These are phyloP conservation scores for Anodontia alba DNA, from an alignment of 2,888 invertebrate species.

Conservation along the genomic window DNA sequence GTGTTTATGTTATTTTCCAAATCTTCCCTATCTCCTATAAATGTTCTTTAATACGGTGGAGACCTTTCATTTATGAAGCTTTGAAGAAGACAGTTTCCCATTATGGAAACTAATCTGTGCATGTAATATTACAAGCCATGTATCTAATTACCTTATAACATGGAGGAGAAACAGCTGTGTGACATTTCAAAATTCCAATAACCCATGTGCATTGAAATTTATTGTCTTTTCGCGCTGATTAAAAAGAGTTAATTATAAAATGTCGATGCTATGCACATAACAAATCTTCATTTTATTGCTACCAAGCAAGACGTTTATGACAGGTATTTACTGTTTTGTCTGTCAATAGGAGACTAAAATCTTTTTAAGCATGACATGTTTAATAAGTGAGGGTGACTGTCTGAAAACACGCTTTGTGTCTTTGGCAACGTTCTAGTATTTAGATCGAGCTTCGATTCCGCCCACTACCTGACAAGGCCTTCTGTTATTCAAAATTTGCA, in stretches of 20 bases:
- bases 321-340: not conserved
- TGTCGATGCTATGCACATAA: not conserved
- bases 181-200: conserved; percentile 8
- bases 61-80: not conserved
- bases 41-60: no score
- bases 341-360: not conserved
- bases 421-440: no score
- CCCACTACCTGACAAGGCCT: no score
- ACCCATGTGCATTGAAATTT: conserved; percentile 5
- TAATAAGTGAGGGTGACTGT: no score
- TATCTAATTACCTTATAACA: conserved; percentile 4
- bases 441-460: no score
- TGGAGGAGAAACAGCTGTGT: not conserved
- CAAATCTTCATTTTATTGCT: not conserved
- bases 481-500: no score
- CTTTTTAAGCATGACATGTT: not conserved
- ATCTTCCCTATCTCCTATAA: no score
- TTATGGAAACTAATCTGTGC: not conserved
- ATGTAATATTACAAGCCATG: not conserved
- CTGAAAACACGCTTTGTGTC: no score
- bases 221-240: not conserved
- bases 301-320: not conserved
- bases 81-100: not conserved
- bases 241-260: not conserved
- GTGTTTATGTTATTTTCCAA: no score